Evolutionary conservation across 2,113 vertebrate species (phyloP).

Genomic region (Neolamprologus falcicula): DNA sequence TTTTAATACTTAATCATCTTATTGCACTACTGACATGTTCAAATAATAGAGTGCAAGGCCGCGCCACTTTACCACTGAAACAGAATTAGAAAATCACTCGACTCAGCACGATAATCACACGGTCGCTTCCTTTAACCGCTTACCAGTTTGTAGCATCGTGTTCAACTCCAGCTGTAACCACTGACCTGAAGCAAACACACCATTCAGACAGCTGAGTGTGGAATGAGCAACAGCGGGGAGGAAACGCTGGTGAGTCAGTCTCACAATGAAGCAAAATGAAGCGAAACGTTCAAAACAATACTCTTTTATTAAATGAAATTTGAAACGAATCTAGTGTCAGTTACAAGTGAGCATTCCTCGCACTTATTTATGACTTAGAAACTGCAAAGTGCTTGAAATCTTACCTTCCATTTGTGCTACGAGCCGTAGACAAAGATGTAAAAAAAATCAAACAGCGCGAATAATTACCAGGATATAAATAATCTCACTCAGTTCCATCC

Average conservation of each 20-base stretch:
- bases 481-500: background rate
- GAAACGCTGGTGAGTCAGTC: slow-evolving; percentile 34
- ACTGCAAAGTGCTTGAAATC: background rate
- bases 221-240: slow-evolving; percentile 14
- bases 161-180: slow-evolving; percentile 29
- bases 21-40: background rate
- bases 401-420: background rate
- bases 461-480: background rate
- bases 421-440: background rate
- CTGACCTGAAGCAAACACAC: slow-evolving; percentile 43
- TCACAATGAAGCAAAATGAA: background rate
- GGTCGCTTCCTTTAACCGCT: slow-evolving; percentile 47
- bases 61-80: background rate
- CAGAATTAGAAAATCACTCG: slow-evolving; percentile 29
- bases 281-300: background rate
- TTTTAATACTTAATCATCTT: slow-evolving; percentile 33
- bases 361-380: background rate
- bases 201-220: slow-evolving; percentile 7
- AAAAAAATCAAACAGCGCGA: background rate
- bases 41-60: slow-evolving; percentile 4
- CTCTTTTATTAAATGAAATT: background rate
- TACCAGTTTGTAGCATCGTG: slow-evolving; percentile 48
- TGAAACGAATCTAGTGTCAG: background rate
- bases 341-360: background rate
- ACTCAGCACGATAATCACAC: slow-evolving; percentile 45